Percentiles rank a stretch among this genome's conserved stretches.
Evolutionary conservation across 2,888 invertebrate genomes (phyloP).

Genomic region (Acronicta leporina): DNA sequence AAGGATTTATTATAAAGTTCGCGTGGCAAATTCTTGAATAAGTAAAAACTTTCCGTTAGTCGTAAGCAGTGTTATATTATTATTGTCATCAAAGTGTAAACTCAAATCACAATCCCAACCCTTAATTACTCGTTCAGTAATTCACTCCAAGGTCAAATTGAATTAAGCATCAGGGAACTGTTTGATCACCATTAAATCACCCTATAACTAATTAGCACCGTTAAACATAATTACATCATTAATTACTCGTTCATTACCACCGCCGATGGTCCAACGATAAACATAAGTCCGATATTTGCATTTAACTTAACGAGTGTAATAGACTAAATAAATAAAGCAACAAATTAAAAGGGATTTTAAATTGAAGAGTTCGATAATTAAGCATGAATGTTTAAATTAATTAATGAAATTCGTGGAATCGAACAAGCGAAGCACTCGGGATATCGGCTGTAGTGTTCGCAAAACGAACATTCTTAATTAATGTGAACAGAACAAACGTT

Average conservation of each 20-base stretch:
- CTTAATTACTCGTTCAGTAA: slow-evolving; percentile 18
- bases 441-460: slow-evolving; percentile 69
- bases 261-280: slow-evolving; percentile 54
- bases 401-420: slow-evolving; percentile 82
- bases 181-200: slow-evolving; percentile 56
- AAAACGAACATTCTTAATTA: slow-evolving; percentile 82
- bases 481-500: slow-evolving; percentile 78
- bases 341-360: slow-evolving; percentile 83
- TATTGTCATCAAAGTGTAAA: slow-evolving; percentile 5
- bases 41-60: no score
- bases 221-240: slow-evolving; percentile 65
- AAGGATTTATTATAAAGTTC: slow-evolving; percentile 13
- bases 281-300: slow-evolving; percentile 68
- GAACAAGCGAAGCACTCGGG: slow-evolving; percentile 55
- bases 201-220: slow-evolving; percentile 57
- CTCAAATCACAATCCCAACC: slow-evolving; percentile 2
- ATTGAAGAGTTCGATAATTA: slow-evolving; percentile 87
- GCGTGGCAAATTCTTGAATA: not conserved
- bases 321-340: slow-evolving; percentile 79
- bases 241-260: slow-evolving; percentile 64
- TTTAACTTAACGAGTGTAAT: slow-evolving; percentile 66
- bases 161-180: slow-evolving; percentile 44
- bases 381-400: slow-evolving; percentile 87
- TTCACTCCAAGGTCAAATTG: slow-evolving; percentile 45
- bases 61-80: not conserved